A percentile compares a stretch with the other conserved stretches of the same genome.
Evolutionary conservation across 2,797 vertebrate genomes (phyloP).

Genomic region (Enteromius argenteus): DNA sequence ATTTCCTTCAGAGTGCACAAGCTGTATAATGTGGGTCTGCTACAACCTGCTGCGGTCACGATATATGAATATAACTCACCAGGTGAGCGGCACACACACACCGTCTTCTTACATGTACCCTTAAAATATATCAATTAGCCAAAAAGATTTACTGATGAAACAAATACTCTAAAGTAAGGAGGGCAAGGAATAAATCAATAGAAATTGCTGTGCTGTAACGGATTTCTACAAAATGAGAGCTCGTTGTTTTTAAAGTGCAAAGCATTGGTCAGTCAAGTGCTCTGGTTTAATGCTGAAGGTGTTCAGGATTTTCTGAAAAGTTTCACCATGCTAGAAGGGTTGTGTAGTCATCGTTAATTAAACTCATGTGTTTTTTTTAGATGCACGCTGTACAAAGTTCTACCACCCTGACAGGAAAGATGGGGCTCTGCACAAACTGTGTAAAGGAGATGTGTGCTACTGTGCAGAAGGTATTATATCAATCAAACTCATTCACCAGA

Average conservation of each 20-base stretch:
- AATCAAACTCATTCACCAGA: too few relatives aligned
- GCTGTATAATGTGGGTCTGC: conserved; percentile 13
- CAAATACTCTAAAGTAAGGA: too few relatives aligned
- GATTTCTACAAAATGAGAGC: too few relatives aligned
- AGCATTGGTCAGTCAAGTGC: too few relatives aligned
- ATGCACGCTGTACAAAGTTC: conserved; percentile 47
- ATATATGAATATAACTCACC: conserved; percentile 58
- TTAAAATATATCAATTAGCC: background rate
- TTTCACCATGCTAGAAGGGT: too few relatives aligned
- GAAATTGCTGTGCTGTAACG: too few relatives aligned
- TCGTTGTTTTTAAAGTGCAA: too few relatives aligned
- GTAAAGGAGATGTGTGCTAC: conserved; percentile 21
- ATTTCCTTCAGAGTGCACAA: conserved; percentile 56
- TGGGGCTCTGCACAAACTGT: conserved; percentile 30
- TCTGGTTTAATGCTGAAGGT: too few relatives aligned
- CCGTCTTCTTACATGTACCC: background rate
- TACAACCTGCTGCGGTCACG: conserved; percentile 56
- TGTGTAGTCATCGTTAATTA: background rate
- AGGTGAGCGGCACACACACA: background rate
- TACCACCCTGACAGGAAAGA: conserved; percentile 49
- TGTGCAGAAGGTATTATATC: conserved; percentile 54
- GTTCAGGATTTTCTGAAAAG: too few relatives aligned
- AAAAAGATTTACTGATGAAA: background rate
- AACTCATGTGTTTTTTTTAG: background rate
- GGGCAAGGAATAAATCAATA: too few relatives aligned